A percentile compares a stretch with the other conserved stretches of the same genome.
These are phyloP conservation scores for Ceratosolen solmsi DNA, from an alignment of 1,140 invertebrate genomes.

Conservation along the genomic window DNA sequence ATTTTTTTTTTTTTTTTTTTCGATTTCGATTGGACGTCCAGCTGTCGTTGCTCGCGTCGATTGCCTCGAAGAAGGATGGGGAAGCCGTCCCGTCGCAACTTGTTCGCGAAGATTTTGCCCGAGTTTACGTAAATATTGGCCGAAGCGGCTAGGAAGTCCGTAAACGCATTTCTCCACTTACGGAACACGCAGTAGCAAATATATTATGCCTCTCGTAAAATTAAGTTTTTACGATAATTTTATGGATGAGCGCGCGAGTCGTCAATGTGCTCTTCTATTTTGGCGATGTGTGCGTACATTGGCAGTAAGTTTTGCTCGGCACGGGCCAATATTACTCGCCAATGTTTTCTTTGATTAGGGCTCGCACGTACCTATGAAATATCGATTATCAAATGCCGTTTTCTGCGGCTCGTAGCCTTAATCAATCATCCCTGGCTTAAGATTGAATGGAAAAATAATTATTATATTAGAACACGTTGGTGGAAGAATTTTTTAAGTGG, in stretches of 20 bases:
- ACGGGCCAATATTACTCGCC: conserved; percentile 12
- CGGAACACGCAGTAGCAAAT: conserved; percentile 68
- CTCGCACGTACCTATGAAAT: neutral
- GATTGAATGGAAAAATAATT: neutral
- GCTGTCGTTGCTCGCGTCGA: neutral
- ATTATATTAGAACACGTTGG: too few relatives aligned
- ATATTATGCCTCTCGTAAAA: conserved; percentile 75
- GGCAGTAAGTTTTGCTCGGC: conserved; percentile 44
- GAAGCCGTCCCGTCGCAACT: neutral
- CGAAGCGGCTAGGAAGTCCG: neutral
- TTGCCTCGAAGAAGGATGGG: neutral
- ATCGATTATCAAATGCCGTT: neutral
- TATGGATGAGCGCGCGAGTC: conserved; percentile 67
- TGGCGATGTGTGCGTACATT: conserved; percentile 48
- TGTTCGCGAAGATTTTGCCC: neutral
- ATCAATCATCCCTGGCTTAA: neutral
- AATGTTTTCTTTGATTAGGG: conserved; percentile 8
- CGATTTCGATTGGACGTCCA: conserved; percentile 15
- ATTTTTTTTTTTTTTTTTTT: neutral
- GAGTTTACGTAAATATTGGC: conserved; percentile 21
- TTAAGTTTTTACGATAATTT: conserved; percentile 75
- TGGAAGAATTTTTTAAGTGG: too few relatives aligned
- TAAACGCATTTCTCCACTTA: conserved; percentile 53
- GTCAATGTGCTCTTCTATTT: conserved; percentile 3
- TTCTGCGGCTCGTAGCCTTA: too few relatives aligned